Conservation (phyloP, 2,888 invertebrate species). For the Stegana nigrithorax region DNA sequence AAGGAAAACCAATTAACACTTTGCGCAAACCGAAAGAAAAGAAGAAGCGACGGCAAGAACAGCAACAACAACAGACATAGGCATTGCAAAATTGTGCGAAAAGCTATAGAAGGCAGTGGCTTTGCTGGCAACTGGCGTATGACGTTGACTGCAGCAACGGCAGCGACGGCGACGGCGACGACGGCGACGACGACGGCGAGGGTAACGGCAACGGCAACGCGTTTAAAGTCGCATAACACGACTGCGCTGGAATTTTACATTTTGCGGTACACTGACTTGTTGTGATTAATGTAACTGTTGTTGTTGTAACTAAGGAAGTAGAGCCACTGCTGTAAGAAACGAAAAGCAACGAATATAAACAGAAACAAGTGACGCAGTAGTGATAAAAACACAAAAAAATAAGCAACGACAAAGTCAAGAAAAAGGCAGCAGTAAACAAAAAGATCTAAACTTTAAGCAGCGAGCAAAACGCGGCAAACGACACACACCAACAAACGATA, state of each 20-base stretch:
- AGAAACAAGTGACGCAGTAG: slow-evolving; percentile 1
- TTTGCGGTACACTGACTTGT: too few relatives aligned
- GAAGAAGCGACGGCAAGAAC: slow-evolving; percentile 20
- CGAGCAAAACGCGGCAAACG: background rate
- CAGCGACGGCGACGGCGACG: slow-evolving; percentile 14
- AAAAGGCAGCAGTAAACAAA: background rate
- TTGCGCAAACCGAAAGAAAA: too few relatives aligned
- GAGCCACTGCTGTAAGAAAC: too few relatives aligned
- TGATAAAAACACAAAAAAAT: background rate
- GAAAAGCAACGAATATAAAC: too few relatives aligned
- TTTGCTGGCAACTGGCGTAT: too few relatives aligned
- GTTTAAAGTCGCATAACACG: too few relatives aligned
- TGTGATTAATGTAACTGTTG: too few relatives aligned
- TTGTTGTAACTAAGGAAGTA: too few relatives aligned
- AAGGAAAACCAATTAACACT: too few relatives aligned
- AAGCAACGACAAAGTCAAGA: background rate
- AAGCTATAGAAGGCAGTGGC: too few relatives aligned
- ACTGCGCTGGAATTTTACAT: too few relatives aligned
- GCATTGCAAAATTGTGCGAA: background rate
- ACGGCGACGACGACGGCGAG: background rate
- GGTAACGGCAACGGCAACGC: background rate
- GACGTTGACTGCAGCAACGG: slow-evolving; percentile 23
- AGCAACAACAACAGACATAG: slow-evolving; percentile 21
- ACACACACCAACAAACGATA: background rate
- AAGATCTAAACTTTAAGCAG: background rate